Evolutionary conservation across 2,888 invertebrate genomes (phyloP), one percentile per base, ranked within the genome.

Genomic region (Lithophane ornitopus): DNA sequence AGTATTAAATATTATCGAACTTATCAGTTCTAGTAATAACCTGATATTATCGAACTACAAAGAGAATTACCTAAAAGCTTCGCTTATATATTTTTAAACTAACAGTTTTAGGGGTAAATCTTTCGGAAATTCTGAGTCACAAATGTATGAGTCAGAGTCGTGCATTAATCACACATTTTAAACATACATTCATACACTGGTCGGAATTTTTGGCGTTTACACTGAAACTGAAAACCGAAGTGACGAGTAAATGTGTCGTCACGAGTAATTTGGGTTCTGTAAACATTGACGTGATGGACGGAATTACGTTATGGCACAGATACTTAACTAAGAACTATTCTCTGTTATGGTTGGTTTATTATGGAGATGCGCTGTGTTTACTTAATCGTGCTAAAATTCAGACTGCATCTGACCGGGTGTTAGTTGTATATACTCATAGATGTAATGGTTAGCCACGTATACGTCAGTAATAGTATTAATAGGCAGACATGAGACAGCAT

Each of bases 251-350:
- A 88, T 85, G 82, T 89, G 86, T 92, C 92, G 90, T 92, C 92
- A 91, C 89, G 78, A 82, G 87, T 91, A 90, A 93, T 91, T 92
- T 84, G 77, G 90, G 89, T 74, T 79, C 76, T 78, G 85, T 91
- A 91, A 93, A 92, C 90, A 91, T 82, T 89, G 69, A 80, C 84
- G 69, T 71, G 71, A 78, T 65, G 74, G 56, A 78, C 67, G 74
- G 56, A 26, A 68, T 74, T 61, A 63, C 73, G 61, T 22, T 69
- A 80, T 74, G 65, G 56, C 73, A 56, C 66, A 58, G 12, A 80
- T 75, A 34, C 34, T 34, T 34, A 78, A 78, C 83, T 70, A 65
- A 59, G 41, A 78, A 66, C 59, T 75, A 74, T 80, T 69, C 68
- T 77, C 74, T 85, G 80, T 83, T 77, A 80, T 80, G 67, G 58